These are phyloP conservation scores for Sebastes hubbsi DNA, from an alignment of 2,797 vertebrate species.

Conservation along the genomic window DNA sequence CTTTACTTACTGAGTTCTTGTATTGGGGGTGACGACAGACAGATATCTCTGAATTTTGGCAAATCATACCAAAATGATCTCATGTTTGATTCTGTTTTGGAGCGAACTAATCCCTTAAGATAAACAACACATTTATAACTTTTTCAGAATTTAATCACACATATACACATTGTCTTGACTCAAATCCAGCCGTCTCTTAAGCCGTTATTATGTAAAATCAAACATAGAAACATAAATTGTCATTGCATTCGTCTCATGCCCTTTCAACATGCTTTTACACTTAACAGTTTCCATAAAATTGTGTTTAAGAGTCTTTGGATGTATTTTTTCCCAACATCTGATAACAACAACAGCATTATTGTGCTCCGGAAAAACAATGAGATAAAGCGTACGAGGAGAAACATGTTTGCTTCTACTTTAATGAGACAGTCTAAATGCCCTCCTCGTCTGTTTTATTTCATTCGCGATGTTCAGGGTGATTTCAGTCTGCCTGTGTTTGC, in stretches of 20 bases:
- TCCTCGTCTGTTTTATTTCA: conserved; percentile 27
- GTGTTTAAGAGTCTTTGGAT: background rate
- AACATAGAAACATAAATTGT: background rate
- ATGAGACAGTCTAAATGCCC: conserved; percentile 3
- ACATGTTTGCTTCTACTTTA: conserved; percentile 7
- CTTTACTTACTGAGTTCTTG: background rate
- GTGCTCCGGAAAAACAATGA: conserved; percentile 2
- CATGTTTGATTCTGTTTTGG: conserved; percentile 3
- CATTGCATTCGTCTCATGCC: background rate
- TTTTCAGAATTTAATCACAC: background rate
- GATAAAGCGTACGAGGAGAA: background rate
- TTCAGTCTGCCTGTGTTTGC: conserved; percentile 8
- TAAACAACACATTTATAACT: background rate
- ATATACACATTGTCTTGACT: background rate
- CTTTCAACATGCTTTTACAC: background rate
- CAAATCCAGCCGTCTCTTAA: background rate
- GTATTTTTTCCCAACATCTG: conserved; percentile 24
- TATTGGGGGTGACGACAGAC: background rate
- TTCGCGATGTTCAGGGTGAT: conserved; percentile 16
- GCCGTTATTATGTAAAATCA: background rate
- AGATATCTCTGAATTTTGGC: background rate
- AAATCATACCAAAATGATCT: background rate
- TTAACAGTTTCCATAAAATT: conserved; percentile 11
- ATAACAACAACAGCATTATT: conserved; percentile 2
- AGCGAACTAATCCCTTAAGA: background rate